Evolutionary conservation across 2,888 invertebrate species (phyloP), one percentile per base, ranked within the genome.

Genomic region (Hirtodrosophila trivittata): DNA sequence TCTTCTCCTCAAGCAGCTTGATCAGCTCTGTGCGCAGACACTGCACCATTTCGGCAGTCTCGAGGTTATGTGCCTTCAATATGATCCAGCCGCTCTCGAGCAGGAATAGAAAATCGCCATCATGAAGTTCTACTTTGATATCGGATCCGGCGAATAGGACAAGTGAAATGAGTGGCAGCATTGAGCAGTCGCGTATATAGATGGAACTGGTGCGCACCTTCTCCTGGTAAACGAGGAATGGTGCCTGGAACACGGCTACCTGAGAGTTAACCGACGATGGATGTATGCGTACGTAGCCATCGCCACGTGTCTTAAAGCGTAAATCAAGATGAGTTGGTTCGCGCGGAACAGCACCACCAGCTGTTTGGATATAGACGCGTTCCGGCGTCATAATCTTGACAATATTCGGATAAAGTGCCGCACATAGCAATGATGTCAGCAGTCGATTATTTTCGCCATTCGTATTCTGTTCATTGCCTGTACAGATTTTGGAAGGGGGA

Each of bases 361-460:
- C 93, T 86, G 94, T 94, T 88, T 94, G 93, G 83, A 94, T 93
- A 89, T 94, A 96, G 0, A 94, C 94, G 86, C 95, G 95, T 76
- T 95, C 95, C 0, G 96, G 96, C 0, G 95, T 95, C 43, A 95
- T 91, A 0, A 91, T 94, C 91, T 96, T 95, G 0, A 97, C 95
- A 26, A 99, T 93, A 88, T 97, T 97, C 0, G 98, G 98, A 91
- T 98, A 98, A 13, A 97, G 92, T 0, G 98, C 97, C 1, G 97
- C 97, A 88, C 97, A 96, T 37, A 99, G 92, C 18, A 98, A 94
- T 0, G 97, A 97, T 46, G 95, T 93, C 13, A 96, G 88, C n/a
- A 96, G 89, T 56, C 93, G 93, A 60, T 94, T 93, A 78, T 96
- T 96, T 3, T 94, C 94, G 1, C 95, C 94, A 76, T 96, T 95